A percentile compares a stretch with the other conserved stretches of the same genome.
Evolutionary conservation across 2,113 vertebrate species (phyloP).

Genomic region (Gobius niger): DNA sequence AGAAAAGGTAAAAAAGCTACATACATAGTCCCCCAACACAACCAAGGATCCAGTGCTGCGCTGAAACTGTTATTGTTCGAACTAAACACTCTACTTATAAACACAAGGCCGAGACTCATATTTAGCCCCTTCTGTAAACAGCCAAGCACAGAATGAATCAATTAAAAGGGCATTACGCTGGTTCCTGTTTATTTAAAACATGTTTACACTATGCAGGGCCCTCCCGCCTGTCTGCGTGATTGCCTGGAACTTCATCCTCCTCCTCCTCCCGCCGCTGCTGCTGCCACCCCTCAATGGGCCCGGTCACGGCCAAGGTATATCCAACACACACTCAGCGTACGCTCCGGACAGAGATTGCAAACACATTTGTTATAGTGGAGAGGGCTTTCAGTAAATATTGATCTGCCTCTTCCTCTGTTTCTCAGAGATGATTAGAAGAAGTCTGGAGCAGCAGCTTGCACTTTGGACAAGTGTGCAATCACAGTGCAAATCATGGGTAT

Average conservation of each 20-base stretch:
- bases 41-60: slow-evolving; percentile 59
- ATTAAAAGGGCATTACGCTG: slow-evolving; percentile 84
- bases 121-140: slow-evolving; percentile 83
- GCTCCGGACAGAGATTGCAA: slow-evolving; percentile 65
- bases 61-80: slow-evolving; percentile 80
- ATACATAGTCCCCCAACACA: slow-evolving; percentile 31
- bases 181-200: slow-evolving; percentile 87
- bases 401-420: slow-evolving; percentile 67
- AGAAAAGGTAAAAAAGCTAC: slow-evolving; percentile 8
- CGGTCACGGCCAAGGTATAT: slow-evolving; percentile 68
- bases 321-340: slow-evolving; percentile 41
- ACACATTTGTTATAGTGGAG: slow-evolving; percentile 74
- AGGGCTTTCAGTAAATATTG: slow-evolving; percentile 75
- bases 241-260: slow-evolving; percentile 71
- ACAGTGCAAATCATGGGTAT: slow-evolving; percentile 22
- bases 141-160: slow-evolving; percentile 81
- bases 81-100: slow-evolving; percentile 83
- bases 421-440: slow-evolving; percentile 65
- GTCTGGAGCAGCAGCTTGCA: slow-evolving; percentile 32
- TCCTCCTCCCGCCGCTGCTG: slow-evolving; percentile 47
- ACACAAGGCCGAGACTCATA: slow-evolving; percentile 79
- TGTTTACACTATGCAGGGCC: slow-evolving; percentile 80
- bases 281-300: slow-evolving; percentile 54
- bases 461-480: slow-evolving; percentile 40
- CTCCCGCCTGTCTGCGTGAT: slow-evolving; percentile 73